Percentiles rank a stretch among this genome's conserved stretches.
phyloP scores from a whole-genome alignment of 1,140 invertebrate genomes.

The Galleria mellonella region DNA sequence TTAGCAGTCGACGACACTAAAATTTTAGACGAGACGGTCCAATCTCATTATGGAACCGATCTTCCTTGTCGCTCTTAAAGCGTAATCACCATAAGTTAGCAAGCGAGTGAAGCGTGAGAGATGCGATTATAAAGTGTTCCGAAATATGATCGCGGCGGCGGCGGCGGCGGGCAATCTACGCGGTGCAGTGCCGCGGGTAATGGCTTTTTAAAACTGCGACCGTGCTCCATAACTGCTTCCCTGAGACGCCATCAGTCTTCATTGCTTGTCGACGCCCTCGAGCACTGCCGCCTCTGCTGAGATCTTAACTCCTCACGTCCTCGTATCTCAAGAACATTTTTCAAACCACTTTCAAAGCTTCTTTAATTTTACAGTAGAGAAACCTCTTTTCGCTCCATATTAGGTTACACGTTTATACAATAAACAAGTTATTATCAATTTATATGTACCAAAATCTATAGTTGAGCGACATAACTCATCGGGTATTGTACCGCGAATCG shows the following conservation, averaged over 20 bases:
- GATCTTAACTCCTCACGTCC: conserved; percentile 63
- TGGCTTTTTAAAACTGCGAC: conserved; percentile 73
- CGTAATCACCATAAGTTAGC: conserved; percentile 73
- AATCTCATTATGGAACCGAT: conserved; percentile 71
- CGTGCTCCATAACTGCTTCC: conserved; percentile 66
- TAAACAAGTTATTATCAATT: too few species aligned
- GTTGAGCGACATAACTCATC: too few species aligned
- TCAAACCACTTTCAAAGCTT: conserved; percentile 43
- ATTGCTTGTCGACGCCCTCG: conserved; percentile 65
- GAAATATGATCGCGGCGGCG: conserved; percentile 59
- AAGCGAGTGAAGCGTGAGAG: conserved; percentile 67
- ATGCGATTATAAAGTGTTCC: conserved; percentile 73
- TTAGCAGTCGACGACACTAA: conserved; percentile 68
- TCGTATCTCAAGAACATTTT: conserved; percentile 53
- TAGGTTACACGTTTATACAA: background rate
- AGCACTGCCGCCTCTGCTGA: conserved; percentile 29
- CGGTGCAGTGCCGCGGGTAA: conserved; percentile 66
- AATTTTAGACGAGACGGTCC: conserved; percentile 67
- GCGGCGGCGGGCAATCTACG: conserved; percentile 55
- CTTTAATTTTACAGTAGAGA: conserved; percentile 18
- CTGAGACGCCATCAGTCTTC: conserved; percentile 70
- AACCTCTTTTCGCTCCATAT: conserved; percentile 6
- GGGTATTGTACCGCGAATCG: background rate
- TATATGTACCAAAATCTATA: too few species aligned
- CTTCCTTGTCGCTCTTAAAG: conserved; percentile 69